phyloP scores from a whole-genome alignment of 2,113 vertebrate species.

The Scolopax mira region DNA sequence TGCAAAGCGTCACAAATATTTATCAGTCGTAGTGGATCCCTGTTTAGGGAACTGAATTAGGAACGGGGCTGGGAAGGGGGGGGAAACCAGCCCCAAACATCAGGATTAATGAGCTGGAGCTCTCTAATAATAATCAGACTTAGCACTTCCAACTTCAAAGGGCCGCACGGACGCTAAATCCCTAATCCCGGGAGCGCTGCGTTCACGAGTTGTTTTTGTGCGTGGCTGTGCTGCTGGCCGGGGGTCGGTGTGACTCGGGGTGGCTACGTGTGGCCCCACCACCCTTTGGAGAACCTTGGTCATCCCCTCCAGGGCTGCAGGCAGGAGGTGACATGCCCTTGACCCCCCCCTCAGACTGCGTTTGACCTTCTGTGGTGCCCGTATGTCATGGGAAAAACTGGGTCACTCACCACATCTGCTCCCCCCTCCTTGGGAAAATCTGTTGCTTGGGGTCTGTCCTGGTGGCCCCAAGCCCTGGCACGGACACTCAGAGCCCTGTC shows the following conservation, averaged over 20 bases:
- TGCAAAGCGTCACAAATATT: not conserved
- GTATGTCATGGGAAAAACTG: not conserved
- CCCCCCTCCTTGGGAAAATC: not conserved
- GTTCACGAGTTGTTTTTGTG: constrained; percentile 65
- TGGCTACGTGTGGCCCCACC: not conserved
- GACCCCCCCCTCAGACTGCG: fast-evolving
- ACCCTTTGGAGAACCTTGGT: fast-evolving
- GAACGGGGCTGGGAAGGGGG: not conserved
- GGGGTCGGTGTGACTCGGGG: not conserved
- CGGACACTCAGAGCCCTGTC: not conserved
- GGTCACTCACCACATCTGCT: fast-evolving
- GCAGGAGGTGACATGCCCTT: not conserved
- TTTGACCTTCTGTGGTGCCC: not conserved
- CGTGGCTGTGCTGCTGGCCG: not conserved
- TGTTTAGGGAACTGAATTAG: not conserved
- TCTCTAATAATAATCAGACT: constrained; percentile 62
- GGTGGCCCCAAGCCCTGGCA: fast-evolving
- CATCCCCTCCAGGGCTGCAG: no score
- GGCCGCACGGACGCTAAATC: not conserved
- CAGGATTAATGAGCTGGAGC: constrained; percentile 49
- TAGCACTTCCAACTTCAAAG: constrained; percentile 61
- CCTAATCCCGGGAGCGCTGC: constrained; percentile 22
- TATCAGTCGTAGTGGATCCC: not conserved
- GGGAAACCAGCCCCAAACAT: constrained; percentile 31
- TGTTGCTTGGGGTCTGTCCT: not conserved